phyloP scores from a whole-genome alignment of 2,797 vertebrate genomes.

The Microctenopoma steveboyesi region DNA sequence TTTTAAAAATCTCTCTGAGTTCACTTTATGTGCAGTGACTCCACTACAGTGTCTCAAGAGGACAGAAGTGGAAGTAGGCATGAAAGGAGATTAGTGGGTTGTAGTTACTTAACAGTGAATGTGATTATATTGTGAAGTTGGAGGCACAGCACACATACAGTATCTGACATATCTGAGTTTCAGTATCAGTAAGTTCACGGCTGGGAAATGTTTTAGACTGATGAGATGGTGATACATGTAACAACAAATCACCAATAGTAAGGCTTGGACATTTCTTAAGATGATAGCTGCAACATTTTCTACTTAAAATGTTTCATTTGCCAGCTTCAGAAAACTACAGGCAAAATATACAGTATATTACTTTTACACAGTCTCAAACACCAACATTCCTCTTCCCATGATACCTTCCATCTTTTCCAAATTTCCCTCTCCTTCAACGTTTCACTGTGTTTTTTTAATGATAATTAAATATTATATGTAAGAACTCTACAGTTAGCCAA shows the following conservation, averaged over 20 bases:
- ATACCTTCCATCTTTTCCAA: too few relatives aligned
- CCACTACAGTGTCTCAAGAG: slow-evolving; percentile 50
- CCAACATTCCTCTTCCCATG: too few relatives aligned
- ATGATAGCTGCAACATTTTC: too few relatives aligned
- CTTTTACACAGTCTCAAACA: too few relatives aligned
- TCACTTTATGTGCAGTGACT: slow-evolving; percentile 43
- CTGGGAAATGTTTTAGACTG: background rate
- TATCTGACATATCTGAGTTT: background rate
- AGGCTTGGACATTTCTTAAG: too few relatives aligned
- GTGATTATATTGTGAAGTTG: slow-evolving; percentile 43
- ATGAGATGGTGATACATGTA: background rate
- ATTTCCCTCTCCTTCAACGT: too few relatives aligned
- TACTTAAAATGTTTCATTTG: too few relatives aligned
- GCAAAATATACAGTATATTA: too few relatives aligned
- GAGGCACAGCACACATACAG: background rate
- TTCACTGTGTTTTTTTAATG: too few relatives aligned
- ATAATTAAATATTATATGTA: background rate
- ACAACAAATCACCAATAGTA: too few relatives aligned
- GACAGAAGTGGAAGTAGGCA: slow-evolving; percentile 48
- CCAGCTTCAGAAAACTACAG: too few relatives aligned
- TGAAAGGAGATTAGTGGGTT: slow-evolving; percentile 49
- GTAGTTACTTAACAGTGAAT: slow-evolving; percentile 30
- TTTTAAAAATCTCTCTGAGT: slow-evolving; percentile 34
- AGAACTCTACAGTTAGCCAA: background rate
- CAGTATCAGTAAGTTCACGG: slow-evolving; percentile 1